Base-by-base conservation (phyloP, 2,797 vertebrate genomes). In the Carcharodon carcharias region DNA sequence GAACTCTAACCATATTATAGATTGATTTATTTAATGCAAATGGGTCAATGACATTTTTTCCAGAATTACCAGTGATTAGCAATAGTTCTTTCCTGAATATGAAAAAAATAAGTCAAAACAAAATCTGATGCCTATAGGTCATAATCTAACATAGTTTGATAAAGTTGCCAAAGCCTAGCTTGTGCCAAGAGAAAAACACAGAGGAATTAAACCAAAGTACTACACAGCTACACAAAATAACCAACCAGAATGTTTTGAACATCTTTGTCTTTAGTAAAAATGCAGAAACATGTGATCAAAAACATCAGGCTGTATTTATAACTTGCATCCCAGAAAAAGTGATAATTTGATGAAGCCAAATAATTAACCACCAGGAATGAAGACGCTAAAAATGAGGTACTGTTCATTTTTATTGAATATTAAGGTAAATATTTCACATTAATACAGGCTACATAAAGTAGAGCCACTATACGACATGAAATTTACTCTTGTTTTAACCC, bases 391-490 rank as follows among this genome's bases (percentile, higher is more conserved):
- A 26, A 54, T 95, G 87, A 96, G 97, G 97, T 97, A 97, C 98
- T 97, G 97, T 98, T 98, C 96, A 97, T 98, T 99, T 99, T 99
- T 99, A 99, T 99, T 99, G 99, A 99, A 99, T 99, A 99, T 99
- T 99, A 99, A 99, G 99, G 99, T 99, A 99, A 99, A 99, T 99
- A 99, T 99, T 99, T 99, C 99, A 99, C 99, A 99, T 99, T 99
- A 99, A 99, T 99, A 99, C 99, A 99, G 99, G 99, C 99, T 99
- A 99, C 99, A 99, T 99, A 99, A 99, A 99, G 99, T 99, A 98
- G 98, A 99, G 99, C 99, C 98, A 98, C 98, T 99, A 99, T 98
- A 99, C 98, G 98, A 99, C 99, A 99, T 98, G 98, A 99, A 99
- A 98, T 99, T 99, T 99, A 99, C 98, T 99, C 98, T 99, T 98